Evolutionary conservation across 2,797 vertebrate species (phyloP).

Genomic region (Apogon hyalosoma): DNA sequence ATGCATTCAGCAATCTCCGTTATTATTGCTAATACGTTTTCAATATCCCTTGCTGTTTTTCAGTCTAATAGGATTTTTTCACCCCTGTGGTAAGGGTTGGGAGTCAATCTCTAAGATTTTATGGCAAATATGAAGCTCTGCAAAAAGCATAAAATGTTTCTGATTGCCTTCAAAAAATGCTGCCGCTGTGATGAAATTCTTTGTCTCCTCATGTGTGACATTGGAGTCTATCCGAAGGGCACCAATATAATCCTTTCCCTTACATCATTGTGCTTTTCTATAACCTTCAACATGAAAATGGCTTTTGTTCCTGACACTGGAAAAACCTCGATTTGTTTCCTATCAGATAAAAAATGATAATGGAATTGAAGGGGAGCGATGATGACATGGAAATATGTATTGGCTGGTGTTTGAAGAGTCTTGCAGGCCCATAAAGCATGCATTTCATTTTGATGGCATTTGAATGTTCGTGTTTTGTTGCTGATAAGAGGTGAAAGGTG

Average conservation of each 20-base stretch:
- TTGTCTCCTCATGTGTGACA: constrained; percentile 75
- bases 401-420: constrained; percentile 32
- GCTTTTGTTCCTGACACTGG: constrained; percentile 63
- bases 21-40: constrained; percentile 65
- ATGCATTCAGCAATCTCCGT: constrained; percentile 46
- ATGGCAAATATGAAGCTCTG: constrained; percentile 67
- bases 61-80: constrained; percentile 65
- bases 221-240: constrained; percentile 73
- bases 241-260: constrained; percentile 63
- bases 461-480: constrained; percentile 35
- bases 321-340: constrained; percentile 69
- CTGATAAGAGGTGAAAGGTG: constrained; percentile 46
- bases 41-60: constrained; percentile 56
- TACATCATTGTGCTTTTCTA: constrained; percentile 55
- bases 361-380: constrained; percentile 42
- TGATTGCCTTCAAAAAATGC: constrained; percentile 62
- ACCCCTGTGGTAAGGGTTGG: constrained; percentile 34
- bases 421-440: constrained; percentile 31
- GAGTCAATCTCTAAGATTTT: constrained; percentile 71
- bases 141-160: constrained; percentile 69
- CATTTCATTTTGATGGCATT: constrained; percentile 31
- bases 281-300: constrained; percentile 71
- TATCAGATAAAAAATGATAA: constrained; percentile 71
- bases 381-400: constrained; percentile 60
- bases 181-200: constrained; percentile 60